Percentiles rank a stretch among this genome's conserved stretches.
Conservation (phyloP, 1,140 invertebrate species). For the Periplaneta americana region DNA sequence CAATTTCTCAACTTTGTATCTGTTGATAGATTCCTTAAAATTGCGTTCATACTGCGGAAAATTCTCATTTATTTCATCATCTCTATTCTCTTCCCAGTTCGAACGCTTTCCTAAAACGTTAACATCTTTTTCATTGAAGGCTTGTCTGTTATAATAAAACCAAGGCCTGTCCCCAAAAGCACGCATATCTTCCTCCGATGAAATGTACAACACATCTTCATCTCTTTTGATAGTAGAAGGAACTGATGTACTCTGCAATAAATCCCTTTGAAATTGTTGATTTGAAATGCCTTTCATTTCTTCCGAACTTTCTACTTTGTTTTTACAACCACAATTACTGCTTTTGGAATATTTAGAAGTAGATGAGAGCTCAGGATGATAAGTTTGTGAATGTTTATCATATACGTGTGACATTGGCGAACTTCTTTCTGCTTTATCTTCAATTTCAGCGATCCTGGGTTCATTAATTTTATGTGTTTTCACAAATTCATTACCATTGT, state of each 20-base stretch:
- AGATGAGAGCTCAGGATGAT: background rate
- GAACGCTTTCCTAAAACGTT: background rate
- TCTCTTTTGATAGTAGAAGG: background rate
- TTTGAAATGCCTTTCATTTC: background rate
- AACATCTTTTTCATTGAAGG: background rate
- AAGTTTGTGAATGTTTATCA: background rate
- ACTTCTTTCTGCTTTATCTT: background rate
- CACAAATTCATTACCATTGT: background rate
- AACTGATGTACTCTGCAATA: background rate
- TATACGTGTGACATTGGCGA: background rate
- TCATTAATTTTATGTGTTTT: background rate
- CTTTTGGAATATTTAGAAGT: background rate
- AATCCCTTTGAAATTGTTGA: background rate
- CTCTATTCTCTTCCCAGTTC: background rate
- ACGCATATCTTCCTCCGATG: background rate
- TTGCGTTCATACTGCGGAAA: background rate
- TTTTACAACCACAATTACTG: background rate
- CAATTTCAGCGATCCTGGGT: background rate
- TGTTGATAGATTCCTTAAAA: no score
- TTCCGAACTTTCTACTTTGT: background rate
- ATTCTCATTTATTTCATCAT: background rate
- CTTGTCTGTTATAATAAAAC: background rate
- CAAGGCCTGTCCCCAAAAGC: background rate
- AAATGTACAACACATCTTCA: background rate
- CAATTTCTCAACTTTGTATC: no score